Percentiles rank a stretch among this genome's conserved stretches.
Evolutionary conservation across 2,797 vertebrate species (phyloP).

Genomic region (Zalophus californianus): DNA sequence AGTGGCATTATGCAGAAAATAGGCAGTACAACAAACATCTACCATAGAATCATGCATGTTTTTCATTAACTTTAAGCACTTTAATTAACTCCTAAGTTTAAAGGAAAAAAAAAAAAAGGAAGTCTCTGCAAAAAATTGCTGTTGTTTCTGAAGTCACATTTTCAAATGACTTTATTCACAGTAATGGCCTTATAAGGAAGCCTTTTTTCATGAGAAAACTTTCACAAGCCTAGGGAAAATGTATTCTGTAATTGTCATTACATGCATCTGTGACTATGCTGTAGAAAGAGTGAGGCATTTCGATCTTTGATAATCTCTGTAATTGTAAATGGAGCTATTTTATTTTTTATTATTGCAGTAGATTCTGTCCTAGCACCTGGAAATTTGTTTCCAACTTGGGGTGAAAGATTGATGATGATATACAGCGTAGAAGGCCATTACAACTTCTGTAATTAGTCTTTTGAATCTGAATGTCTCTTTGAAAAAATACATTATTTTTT

Average conservation of each 20-base stretch:
- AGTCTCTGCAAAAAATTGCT: background rate
- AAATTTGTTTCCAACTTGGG: constrained; percentile 16
- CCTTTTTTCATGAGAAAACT: background rate
- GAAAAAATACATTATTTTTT: background rate
- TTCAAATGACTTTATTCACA: constrained; percentile 1
- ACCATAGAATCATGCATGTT: background rate
- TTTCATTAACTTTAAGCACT: background rate
- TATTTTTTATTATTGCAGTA: background rate
- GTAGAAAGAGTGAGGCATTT: background rate
- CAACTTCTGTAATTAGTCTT: constrained; percentile 8
- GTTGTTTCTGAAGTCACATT: background rate
- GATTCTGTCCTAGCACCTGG: background rate
- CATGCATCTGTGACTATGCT: background rate
- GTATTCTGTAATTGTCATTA: background rate
- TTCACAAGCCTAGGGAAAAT: background rate
- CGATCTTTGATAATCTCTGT: constrained; percentile 21
- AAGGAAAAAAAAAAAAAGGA: background rate
- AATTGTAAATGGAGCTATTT: background rate
- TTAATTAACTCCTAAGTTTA: background rate
- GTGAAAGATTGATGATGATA: background rate
- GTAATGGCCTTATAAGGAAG: background rate
- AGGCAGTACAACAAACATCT: background rate
- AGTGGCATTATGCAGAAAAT: background rate
- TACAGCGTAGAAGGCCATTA: background rate
- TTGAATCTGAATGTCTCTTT: background rate